A percentile compares a stretch with the other conserved stretches of the same genome.
These are phyloP conservation scores for Decapterus maruadsi DNA, from an alignment of 2,797 vertebrate genomes.

Conservation along the genomic window DNA sequence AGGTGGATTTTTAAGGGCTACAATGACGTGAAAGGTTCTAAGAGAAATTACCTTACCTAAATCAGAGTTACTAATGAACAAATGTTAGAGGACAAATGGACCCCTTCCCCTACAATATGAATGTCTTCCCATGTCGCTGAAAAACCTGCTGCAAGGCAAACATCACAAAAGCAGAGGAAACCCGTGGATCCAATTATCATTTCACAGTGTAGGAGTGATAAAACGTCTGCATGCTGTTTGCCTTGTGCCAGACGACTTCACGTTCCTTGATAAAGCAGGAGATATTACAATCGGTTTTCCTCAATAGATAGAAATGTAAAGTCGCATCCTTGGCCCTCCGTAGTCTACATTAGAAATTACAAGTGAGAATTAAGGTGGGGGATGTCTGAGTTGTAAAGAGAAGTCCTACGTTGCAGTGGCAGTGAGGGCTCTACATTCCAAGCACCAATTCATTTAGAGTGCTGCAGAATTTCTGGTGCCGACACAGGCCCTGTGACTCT, in stretches of 20 bases:
- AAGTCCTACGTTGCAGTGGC: conserved; percentile 32
- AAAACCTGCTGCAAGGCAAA: conserved; percentile 25
- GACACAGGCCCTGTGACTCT: conserved; percentile 53
- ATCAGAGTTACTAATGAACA: conserved; percentile 78
- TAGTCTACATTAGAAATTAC: conserved; percentile 20
- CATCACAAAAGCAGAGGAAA: conserved; percentile 52
- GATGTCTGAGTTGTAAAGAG: conserved; percentile 41
- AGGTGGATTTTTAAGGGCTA: conserved; percentile 67
- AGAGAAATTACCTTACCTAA: conserved; percentile 63
- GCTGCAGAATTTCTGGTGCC: conserved; percentile 60
- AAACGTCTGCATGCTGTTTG: conserved; percentile 17
- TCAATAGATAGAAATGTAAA: conserved; percentile 30
- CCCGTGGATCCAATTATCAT: conserved; percentile 58
- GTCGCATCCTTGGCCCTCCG: conserved; percentile 3
- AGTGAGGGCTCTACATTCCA: conserved; percentile 9
- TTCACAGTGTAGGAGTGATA: conserved; percentile 38
- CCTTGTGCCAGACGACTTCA: conserved; percentile 30
- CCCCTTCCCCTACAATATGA: conserved; percentile 31
- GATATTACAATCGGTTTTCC: conserved; percentile 14
- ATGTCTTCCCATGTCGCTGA: conserved; percentile 33
- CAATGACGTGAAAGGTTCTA: conserved; percentile 49
- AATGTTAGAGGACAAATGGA: conserved; percentile 67
- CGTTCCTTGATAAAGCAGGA: conserved; percentile 17
- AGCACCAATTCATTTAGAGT: conserved; percentile 61
- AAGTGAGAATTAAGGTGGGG: conserved; percentile 42